Percentiles rank a stretch among this genome's conserved stretches.
phyloP scores from a whole-genome alignment of 2,888 invertebrate species.

The Pristionchus japonicus region DNA sequence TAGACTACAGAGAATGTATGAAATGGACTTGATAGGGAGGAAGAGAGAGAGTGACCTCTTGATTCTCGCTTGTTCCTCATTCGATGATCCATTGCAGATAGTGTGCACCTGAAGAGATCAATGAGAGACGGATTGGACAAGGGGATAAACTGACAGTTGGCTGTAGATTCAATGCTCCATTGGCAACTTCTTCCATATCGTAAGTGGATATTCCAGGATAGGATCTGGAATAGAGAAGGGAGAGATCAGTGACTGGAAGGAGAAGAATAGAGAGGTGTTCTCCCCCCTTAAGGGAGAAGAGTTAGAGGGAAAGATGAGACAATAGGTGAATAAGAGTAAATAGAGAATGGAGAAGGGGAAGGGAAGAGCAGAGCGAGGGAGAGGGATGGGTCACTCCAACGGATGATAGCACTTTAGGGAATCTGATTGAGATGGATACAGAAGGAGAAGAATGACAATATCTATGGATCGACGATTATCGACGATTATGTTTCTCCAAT shows the following conservation, averaged over 20 bases:
- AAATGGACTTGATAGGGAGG: no score
- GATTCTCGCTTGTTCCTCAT: slow-evolving; percentile 47
- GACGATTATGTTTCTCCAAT: background rate
- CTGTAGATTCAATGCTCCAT: slow-evolving; percentile 16
- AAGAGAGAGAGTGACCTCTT: background rate
- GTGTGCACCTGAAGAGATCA: background rate
- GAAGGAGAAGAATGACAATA: background rate
- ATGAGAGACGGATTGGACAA: background rate
- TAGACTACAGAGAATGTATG: background rate
- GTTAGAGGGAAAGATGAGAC: no score
- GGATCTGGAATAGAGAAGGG: slow-evolving; percentile 51
- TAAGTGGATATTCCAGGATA: slow-evolving; percentile 60
- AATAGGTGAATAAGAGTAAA: background rate
- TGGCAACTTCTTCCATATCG: slow-evolving; percentile 60
- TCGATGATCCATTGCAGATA: background rate
- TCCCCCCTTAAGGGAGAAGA: background rate
- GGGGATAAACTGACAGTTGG: background rate
- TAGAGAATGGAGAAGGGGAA: slow-evolving; percentile 31
- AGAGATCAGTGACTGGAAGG: background rate
- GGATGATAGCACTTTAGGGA: background rate
- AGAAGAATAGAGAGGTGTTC: slow-evolving; percentile 2
- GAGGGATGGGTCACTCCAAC: slow-evolving; percentile 3
- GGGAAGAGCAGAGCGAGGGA: background rate
- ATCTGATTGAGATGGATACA: background rate
- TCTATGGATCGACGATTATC: background rate